Conservation (phyloP, 2,888 invertebrate genomes). For the Antitype chi region DNA sequence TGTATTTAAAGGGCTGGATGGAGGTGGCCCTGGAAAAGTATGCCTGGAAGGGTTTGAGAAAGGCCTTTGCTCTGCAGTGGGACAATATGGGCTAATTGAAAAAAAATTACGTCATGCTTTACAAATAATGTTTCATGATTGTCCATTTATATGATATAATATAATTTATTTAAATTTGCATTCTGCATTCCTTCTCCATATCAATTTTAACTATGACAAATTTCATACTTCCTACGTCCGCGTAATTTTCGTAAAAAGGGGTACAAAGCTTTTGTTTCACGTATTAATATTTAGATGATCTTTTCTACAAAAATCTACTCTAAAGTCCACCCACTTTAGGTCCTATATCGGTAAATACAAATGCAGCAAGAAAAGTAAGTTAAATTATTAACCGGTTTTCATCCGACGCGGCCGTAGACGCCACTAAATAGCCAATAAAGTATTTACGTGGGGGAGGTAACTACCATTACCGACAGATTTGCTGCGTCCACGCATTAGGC, state of each 20-base stretch:
- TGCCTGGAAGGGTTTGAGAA: too few relatives aligned
- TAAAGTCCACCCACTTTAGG: not conserved
- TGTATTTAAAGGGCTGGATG: too few relatives aligned
- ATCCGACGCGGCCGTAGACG: slow-evolving; percentile 24
- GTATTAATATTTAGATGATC: too few relatives aligned
- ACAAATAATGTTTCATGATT: not conserved
- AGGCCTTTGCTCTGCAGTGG: too few relatives aligned
- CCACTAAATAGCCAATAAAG: slow-evolving; percentile 59
- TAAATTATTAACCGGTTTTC: slow-evolving; percentile 23
- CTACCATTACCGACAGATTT: slow-evolving; percentile 51
- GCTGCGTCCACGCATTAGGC: slow-evolving; percentile 42
- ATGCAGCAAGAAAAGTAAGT: slow-evolving; percentile 37
- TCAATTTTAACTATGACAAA: too few relatives aligned
- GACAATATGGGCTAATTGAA: too few relatives aligned
- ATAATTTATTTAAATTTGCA: too few relatives aligned
- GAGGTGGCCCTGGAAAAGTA: too few relatives aligned
- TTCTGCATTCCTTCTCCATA: too few relatives aligned
- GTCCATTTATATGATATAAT: not conserved
- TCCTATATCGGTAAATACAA: slow-evolving; percentile 6
- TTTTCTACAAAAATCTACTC: slow-evolving; percentile 3
- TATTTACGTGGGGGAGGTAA: slow-evolving; percentile 60
- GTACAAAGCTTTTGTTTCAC: too few relatives aligned
- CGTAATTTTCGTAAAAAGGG: too few relatives aligned
- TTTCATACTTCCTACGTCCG: too few relatives aligned
- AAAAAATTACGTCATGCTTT: not conserved